Evolutionary conservation across 2,797 vertebrate genomes (phyloP).

Genomic region (Neostethus bicornis): DNA sequence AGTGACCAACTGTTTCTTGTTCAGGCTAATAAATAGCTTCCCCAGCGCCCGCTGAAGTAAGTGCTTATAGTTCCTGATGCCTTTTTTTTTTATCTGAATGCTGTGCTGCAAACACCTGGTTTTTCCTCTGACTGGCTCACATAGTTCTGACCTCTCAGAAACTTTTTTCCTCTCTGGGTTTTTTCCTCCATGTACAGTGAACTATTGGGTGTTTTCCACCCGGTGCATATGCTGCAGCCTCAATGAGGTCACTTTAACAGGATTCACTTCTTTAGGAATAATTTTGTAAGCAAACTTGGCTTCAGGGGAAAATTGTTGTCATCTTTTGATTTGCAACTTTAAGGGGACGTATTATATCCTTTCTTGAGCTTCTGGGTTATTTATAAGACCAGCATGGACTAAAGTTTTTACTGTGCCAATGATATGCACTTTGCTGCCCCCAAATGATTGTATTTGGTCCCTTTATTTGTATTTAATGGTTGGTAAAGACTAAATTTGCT

Average conservation of each 20-base stretch:
- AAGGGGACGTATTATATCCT: constrained; percentile 35
- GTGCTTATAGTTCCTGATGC: constrained; percentile 67
- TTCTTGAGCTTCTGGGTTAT: constrained; percentile 70
- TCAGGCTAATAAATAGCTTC: constrained; percentile 42
- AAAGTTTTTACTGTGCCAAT: constrained; percentile 74
- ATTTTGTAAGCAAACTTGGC: constrained; percentile 62
- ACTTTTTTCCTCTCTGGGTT: constrained; percentile 57
- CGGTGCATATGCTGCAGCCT: constrained; percentile 79
- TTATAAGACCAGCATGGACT: constrained; percentile 77
- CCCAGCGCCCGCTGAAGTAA: constrained; percentile 47
- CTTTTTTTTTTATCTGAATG: constrained; percentile 49
- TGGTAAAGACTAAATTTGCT: constrained; percentile 70
- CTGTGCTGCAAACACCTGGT: constrained; percentile 59
- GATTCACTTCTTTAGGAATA: constrained; percentile 67
- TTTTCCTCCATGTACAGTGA: constrained; percentile 68
- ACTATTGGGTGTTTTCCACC: constrained; percentile 76
- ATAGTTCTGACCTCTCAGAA: constrained; percentile 44
- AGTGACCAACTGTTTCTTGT: constrained; percentile 41
- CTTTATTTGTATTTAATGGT: constrained; percentile 64
- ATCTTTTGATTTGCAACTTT: constrained; percentile 64
- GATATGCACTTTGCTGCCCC: constrained; percentile 76
- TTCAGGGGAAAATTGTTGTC: constrained; percentile 60
- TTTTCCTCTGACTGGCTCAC: constrained; percentile 49
- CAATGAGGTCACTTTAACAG: constrained; percentile 80
- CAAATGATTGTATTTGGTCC: constrained; percentile 73